Percentiles rank a stretch among this genome's conserved stretches.
phyloP scores from a whole-genome alignment of 2,113 vertebrate species.

The Miniopterus natalensis region DNA sequence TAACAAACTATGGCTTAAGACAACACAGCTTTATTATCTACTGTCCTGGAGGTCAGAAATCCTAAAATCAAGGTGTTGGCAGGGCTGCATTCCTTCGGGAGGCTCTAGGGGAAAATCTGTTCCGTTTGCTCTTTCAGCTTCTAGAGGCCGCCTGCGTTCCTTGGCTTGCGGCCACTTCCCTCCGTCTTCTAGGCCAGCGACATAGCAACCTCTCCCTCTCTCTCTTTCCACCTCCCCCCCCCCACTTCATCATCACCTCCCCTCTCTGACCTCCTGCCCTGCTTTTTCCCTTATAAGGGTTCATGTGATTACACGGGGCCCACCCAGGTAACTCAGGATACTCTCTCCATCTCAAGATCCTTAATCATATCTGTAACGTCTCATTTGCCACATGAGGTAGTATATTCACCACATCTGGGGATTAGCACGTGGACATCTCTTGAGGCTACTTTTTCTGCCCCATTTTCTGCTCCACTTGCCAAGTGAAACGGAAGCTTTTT shows the following conservation, averaged over 20 bases:
- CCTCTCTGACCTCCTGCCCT: not conserved
- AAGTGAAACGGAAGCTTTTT: not conserved
- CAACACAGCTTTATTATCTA: not conserved
- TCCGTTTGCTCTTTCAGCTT: not conserved
- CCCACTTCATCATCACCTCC: not conserved
- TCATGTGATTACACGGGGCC: not conserved
- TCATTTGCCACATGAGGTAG: not conserved
- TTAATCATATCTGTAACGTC: not conserved
- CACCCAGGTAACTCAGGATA: not conserved
- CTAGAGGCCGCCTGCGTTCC: not conserved
- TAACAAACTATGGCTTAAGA: not conserved
- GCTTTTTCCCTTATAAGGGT: not conserved
- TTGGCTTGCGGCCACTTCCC: not conserved
- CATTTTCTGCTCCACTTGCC: not conserved
- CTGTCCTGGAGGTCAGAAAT: not conserved
- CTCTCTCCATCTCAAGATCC: not conserved
- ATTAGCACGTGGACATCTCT: not conserved
- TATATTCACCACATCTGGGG: not conserved
- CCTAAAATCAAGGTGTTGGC: not conserved
- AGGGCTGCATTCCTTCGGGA: not conserved
- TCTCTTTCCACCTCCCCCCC: not conserved
- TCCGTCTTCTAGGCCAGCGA: not conserved
- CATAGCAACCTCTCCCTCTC: accelerated
- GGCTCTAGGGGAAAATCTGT: no score
- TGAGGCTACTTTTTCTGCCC: not conserved